Evolutionary conservation across 2,113 vertebrate genomes (phyloP), one percentile per base, ranked within the genome.

Genomic region (Phoxinus phoxinus): DNA sequence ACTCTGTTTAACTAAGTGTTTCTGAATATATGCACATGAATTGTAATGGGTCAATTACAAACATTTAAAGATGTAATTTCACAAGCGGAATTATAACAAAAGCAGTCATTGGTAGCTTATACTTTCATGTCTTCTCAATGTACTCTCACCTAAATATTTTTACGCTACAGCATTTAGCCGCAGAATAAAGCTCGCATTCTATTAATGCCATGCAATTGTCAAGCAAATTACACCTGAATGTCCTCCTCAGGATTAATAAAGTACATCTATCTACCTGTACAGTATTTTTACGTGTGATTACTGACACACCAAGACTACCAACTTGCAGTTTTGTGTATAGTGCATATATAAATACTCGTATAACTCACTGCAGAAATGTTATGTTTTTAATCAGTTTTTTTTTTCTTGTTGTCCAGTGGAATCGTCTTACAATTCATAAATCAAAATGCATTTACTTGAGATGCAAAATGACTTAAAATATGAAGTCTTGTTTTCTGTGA

Each of bases 221-320:
- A 37, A 37, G 53, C 35, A 63, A 25, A 44, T 17, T 59, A 59
- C 17, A 81, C 27, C 19, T 35, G 25, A 69, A 51, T 51, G 46
- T 35, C 48, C 4, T 11, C 10, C 32, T 61, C 74, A 53, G 25
- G 74, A 53, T 76, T 48, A 76, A 76, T 76, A 76, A 76, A 76
- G 10, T 76, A 32, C n/a, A 53, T 76, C 46, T 53, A 76, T 19
- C 46, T 30, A 27, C 48, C 25, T 48, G 27, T 30, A 51, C 27
- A 19, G 46, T 11, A 10, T 76, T 76, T 75, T 51, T 9, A 51
- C 41, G 51, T 1, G 3, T 75, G 67, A 71, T 37, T 71, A 37
- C 30, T 71, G 67, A 71, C 4, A 4, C 67, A 8, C 6, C 19
- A 56, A 8, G 53, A 8, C 53, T 56, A 56, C 53, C 2, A 56